Evolutionary conservation across 2,113 vertebrate species (phyloP).

Genomic region (Balaenoptera acutorostrata): DNA sequence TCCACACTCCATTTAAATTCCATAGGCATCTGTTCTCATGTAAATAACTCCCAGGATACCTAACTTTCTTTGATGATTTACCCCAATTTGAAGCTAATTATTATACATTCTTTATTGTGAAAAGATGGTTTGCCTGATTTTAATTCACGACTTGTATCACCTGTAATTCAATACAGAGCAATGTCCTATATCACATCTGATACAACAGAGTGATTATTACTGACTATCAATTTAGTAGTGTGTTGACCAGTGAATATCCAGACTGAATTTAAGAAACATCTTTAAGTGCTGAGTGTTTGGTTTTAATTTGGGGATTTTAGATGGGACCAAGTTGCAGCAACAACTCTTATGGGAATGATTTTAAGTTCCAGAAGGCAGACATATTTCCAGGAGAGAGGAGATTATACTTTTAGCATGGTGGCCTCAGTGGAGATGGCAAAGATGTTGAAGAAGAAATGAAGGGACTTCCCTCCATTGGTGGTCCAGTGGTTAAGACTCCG

Average conservation of each 20-base stretch:
- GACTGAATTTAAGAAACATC: conserved; percentile 9
- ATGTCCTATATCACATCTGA: background rate
- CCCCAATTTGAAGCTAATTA: conserved; percentile 66
- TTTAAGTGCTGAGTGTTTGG: background rate
- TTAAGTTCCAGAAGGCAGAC: conserved; percentile 10
- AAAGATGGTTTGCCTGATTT: conserved; percentile 41
- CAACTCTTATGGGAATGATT: background rate
- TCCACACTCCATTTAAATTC: conserved; percentile 67
- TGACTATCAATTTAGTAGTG: background rate
- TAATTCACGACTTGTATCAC: conserved; percentile 32
- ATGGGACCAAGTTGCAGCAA: background rate
- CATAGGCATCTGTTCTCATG: conserved; percentile 57
- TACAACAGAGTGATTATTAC: background rate
- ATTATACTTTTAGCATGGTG: conserved; percentile 32
- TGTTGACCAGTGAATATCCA: background rate
- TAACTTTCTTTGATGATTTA: conserved; percentile 70
- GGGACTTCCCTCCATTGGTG: no score
- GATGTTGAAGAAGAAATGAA: conserved; percentile 29
- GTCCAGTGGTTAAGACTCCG: no score
- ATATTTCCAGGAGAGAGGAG: conserved; percentile 26
- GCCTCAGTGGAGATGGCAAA: conserved; percentile 23
- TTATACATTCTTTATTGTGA: conserved; percentile 55
- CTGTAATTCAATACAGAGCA: conserved; percentile 22
- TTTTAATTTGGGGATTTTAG: conserved; percentile 1
- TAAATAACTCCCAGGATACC: conserved; percentile 63